Evolutionary conservation across 2,888 invertebrate genomes (phyloP), one percentile per base, ranked within the genome.

Genomic region (Saturnia pavonia): DNA sequence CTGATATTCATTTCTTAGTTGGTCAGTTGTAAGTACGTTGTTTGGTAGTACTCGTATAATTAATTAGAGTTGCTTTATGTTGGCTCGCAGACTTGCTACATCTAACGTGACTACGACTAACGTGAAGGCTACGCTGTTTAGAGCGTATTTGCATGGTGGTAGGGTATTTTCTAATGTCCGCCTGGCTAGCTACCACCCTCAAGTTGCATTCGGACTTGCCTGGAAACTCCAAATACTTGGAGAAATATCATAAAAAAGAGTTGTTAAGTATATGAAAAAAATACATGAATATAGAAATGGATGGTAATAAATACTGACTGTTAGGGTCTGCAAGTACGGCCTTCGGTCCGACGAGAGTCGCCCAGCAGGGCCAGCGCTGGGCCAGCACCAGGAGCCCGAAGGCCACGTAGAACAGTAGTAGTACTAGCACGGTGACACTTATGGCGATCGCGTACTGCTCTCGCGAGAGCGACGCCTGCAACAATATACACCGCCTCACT

Each of bases 301-400:
- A 8, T 2, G 25, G 4, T 25, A 57, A 57, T 25, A 57, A 25
- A 14, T 69, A 70, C 73, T 68, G 66, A 80, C 81, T 69, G 68
- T 69, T 69, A 69, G 70, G 16, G 65, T 72, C 72, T 2, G 85
- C 86, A 60, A 90, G 88, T 77, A 88, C 88, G 68, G 91, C 90
- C 16, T 77, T 76, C 45, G 91, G 91, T 60, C 75, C 79, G 51
- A 91, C 88, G 73, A 80, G 79, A 1, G 75, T 72, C 71, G 74
- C 80, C 82, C 88, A 87, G 70, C 77, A 77, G 71, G 87, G 83
- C 84, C 85, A 85, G 80, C 91, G 91, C 84, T 90, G 90, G 76
- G 86, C 86, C 80, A 87, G 78, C 83, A 92, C 87, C 34, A 89
- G 82, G 75, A 78, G 84, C 69, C 85, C 87, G 83, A 88, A 88